Base-by-base conservation (phyloP, 1,140 invertebrate genomes). In the Aphelinus certus region DNA sequence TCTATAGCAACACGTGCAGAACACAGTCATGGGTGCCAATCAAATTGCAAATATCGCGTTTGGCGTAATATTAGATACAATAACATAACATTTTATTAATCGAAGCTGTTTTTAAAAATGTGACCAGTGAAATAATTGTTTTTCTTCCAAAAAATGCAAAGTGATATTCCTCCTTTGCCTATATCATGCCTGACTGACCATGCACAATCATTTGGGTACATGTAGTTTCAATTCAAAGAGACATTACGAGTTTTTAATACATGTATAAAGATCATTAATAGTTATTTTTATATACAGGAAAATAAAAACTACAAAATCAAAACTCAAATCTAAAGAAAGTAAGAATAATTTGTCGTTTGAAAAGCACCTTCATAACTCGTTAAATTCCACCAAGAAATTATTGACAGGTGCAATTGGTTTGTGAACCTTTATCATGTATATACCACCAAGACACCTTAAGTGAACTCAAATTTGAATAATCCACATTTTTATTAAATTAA, bases 121-220 rank as follows among this genome's bases (percentile, higher is more conserved):
- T 75, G 68, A 75, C 68, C 46, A 71, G 73, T 66, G 55, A 61
- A 46, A 65, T 9, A 49, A 66, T 56, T 58, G 10, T 61, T 76
- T 71, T 67, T 71, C 49, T 67, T 61, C 66, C 47, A 53, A 70
- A 87, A 83, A 81, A 88, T 88, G 85, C 85, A 88, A 87, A 86
- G 83, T 77, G 85, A 86, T 78, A 78, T 85, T 71, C 82, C 86
- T 61, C 81, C 81, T 45, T 80, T 88, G 66, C 85, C 86, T 75
- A 79, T 85, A 82, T 82, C 87, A 70, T 83, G 81, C 76, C 84
- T 84, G 56, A 80, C 83, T 79, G 79, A 73, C 71, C 78, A 82
- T 47, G 82, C 78, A 75, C 81, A 78, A 69, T 75, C 79, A 3
- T 77, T 76, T 81, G 87, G 85, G 85, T 87, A 84, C 80, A 80